phyloP scores from a whole-genome alignment of 2,888 invertebrate species.

The Apodemia hepburni region DNA sequence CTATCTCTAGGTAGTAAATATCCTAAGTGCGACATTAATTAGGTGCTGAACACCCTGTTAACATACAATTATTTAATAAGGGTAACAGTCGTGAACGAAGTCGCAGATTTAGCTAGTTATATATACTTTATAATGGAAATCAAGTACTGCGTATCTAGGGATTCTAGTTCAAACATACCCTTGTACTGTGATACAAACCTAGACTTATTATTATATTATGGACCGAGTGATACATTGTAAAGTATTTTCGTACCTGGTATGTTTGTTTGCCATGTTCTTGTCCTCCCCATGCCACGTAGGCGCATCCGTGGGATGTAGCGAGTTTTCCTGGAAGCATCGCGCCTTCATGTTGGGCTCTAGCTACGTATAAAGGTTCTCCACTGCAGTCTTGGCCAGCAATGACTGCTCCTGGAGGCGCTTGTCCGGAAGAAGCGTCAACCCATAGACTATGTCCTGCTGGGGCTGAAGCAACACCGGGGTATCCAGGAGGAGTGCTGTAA shows the following conservation, averaged over 20 bases:
- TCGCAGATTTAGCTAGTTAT: no score
- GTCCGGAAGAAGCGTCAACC: slow-evolving; percentile 82
- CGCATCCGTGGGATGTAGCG: slow-evolving; percentile 87
- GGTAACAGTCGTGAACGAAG: no score
- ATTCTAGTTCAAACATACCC: no score
- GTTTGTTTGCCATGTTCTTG: slow-evolving; percentile 86
- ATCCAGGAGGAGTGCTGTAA: slow-evolving; percentile 54
- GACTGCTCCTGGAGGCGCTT: slow-evolving; percentile 86
- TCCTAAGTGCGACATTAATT: no score
- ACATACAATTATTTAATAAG: no score
- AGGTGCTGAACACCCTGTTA: no score
- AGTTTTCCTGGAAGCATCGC: slow-evolving; percentile 91
- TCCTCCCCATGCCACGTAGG: slow-evolving; percentile 92
- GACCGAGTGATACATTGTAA: neutral
- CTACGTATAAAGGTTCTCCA: slow-evolving; percentile 83
- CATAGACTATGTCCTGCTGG: slow-evolving; percentile 63
- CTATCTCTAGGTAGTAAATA: no score
- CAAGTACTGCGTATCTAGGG: no score
- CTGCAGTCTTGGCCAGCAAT: slow-evolving; percentile 81
- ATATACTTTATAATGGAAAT: no score
- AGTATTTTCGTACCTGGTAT: slow-evolving; percentile 82
- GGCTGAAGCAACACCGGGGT: slow-evolving; percentile 34
- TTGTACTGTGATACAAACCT: neutral
- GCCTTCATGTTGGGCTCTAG: slow-evolving; percentile 88
- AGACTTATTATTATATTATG: neutral